Evolutionary conservation across 2,888 invertebrate genomes (phyloP), one percentile per base, ranked within the genome.

Genomic region (Tetheella fluctuosa): DNA sequence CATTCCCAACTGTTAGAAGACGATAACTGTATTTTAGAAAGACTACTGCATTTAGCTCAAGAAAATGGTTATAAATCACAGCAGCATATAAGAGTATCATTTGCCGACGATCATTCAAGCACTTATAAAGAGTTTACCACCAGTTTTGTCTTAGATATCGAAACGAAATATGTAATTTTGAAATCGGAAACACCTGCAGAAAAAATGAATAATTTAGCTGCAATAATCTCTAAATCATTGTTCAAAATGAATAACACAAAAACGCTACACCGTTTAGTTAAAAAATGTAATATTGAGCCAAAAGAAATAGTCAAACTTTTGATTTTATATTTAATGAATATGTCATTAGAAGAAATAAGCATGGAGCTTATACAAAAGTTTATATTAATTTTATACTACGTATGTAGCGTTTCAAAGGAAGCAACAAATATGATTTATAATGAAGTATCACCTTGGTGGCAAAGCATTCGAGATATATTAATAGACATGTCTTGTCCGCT

Each of bases 401-500:
- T 97, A 60, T 96, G 96, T 68, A 94, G 94, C 70, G 90, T 95
- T 57, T 94, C 94, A 54, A 94, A 95, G 15, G 94, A 95, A 61
- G 94, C 95, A 52, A 93, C 94, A 6, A 86, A 93, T 28, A 94
- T 94, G 23, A 95, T 95, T 59, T 96, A 96, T 69, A 96, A 96
- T 77, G 94, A 95, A 65, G 93, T 95, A 23, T 97, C 97, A 0
- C 90, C 94, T 0, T 98, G 97, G 96, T 98, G 98, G 98, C 95
- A 95, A 74, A 93, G 94, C 60, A 94, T 98, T 54, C 94, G 98
- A 30, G 95, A 95, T 68, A 90, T 95, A 62, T 91, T 98, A 63
- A 94, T 95, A 1, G 95, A 96, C 63, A 96, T 97, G 73, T 90
- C 94, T 0, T 95, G 96, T 79, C 96, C 97, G 10, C 94, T 97